Base-by-base conservation (phyloP, 2,113 vertebrate species). In the Mesocricetus auratus region DNA sequence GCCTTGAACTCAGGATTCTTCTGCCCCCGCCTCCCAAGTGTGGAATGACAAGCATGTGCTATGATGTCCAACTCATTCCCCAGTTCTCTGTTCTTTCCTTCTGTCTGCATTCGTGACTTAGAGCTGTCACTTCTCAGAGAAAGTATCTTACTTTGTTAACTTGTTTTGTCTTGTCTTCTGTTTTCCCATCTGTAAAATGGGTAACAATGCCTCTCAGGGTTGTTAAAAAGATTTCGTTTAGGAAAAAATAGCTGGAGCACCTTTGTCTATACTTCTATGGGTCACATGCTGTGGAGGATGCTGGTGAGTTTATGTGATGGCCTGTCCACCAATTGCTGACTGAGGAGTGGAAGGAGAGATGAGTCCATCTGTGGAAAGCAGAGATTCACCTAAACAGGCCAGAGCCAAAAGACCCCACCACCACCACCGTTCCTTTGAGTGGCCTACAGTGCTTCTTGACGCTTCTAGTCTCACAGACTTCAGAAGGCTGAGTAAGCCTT, bases 351-450 rank as follows among this genome's bases (percentile, higher is more conserved):
- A 56, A 31, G 33, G 39, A 78, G 29, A 58, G 71, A 36, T 36
- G 89, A 82, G 11, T 7, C 13, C 13, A 1, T 29, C 21, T 6
- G 4, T 5, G 5, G 9, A 56, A 62, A 83, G 16, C 24, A 42
- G 36, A 8, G 21, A 50, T 5, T 7, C 6, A 8, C 26, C 56
- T 10, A 64, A 33, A 0, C 4, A 79, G n/a, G 39, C 71, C 88
- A 86, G 56, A 90, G 82, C 0, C 1, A 8, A 22, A 3, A 16
- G 33, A 29, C 1, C 3, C 45, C 50, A n/a, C n/a, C n/a, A n/a
- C n/a, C n/a, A n/a, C n/a, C n/a, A n/a, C n/a, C 2, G 1, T 50
- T 33, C 36, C 13, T 64, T 78, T 7, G 0, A 36, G 4, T 53
- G 75, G 15, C 19, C 60, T 66, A 2, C 19, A 3, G 75, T 1